Evolutionary conservation across 92 coral and sea anemone genomes (phyloP).

Genomic region (Nematostella vectensis): DNA sequence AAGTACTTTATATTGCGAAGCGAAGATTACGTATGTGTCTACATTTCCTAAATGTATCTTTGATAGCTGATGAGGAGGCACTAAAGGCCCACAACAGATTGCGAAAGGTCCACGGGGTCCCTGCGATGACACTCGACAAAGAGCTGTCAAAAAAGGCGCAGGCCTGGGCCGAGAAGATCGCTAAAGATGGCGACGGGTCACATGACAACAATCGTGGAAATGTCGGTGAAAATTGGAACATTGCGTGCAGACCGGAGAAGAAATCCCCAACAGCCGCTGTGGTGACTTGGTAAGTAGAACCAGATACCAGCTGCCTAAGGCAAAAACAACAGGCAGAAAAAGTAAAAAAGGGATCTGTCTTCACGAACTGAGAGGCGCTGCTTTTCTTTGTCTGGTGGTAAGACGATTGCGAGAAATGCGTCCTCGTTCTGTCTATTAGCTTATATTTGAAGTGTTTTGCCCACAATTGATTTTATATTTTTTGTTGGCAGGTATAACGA

Average conservation of each 20-base stretch:
- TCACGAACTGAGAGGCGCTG: no score
- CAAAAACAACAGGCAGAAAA: neutral
- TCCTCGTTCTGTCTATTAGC: no score
- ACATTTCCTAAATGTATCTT: no score
- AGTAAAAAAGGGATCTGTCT: constrained; percentile 1
- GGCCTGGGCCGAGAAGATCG: constrained; percentile 44
- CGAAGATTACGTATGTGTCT: no score
- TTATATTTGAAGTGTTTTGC: no score
- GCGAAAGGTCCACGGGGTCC: constrained; percentile 46
- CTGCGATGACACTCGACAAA: constrained; percentile 42
- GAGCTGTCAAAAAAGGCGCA: constrained; percentile 52
- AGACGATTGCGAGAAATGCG: neutral
- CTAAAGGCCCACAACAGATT: constrained; percentile 47
- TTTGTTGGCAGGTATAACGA: constrained; percentile 41
- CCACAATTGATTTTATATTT: no score
- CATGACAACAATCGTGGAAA: constrained; percentile 22
- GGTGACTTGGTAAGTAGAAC: constrained; percentile 19
- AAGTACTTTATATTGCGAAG: no score
- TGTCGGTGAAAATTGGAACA: constrained; percentile 56
- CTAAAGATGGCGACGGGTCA: constrained; percentile 14
- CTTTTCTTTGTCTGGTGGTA: neutral
- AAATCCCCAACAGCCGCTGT: constrained; percentile 24
- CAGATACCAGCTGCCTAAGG: neutral
- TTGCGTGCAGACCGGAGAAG: constrained; percentile 30
- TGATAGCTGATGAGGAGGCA: constrained; percentile 38